phyloP scores from a whole-genome alignment of 1,140 invertebrate species.

The Platyscapa corneri region DNA sequence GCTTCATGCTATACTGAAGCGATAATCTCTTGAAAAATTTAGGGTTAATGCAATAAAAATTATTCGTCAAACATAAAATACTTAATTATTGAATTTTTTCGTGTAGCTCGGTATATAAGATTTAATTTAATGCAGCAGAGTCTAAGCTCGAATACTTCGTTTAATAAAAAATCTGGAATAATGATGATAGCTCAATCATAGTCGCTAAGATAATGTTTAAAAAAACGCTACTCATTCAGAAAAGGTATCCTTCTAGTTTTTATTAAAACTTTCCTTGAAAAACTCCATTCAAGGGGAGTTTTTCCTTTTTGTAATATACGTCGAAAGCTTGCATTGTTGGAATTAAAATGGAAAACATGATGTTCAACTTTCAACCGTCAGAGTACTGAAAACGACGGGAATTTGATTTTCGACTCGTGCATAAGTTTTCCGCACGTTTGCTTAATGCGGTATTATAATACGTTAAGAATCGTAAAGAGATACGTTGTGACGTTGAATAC shows the following conservation, averaged over 20 bases:
- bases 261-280: neutral
- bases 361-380: slow-evolving; percentile 6
- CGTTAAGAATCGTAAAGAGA: neutral
- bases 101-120: too few relatives aligned
- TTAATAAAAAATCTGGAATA: too few relatives aligned
- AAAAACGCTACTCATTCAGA: neutral
- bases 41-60: neutral
- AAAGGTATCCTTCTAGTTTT: neutral
- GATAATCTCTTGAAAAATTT: neutral
- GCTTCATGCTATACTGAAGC: neutral
- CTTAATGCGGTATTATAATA: neutral
- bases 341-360: slow-evolving; percentile 14
- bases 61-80: neutral
- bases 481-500: neutral
- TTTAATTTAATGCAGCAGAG: too few relatives aligned
- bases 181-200: too few relatives aligned
- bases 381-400: neutral
- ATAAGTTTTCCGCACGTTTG: slow-evolving; percentile 17
- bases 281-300: neutral
- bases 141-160: too few relatives aligned
- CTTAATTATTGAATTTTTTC: too few relatives aligned
- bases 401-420: neutral
- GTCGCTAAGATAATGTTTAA: neutral
- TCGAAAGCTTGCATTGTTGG: neutral
- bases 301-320: neutral